Conservation (phyloP, 2,797 vertebrate species). For the Pipistrellus kuhlii region DNA sequence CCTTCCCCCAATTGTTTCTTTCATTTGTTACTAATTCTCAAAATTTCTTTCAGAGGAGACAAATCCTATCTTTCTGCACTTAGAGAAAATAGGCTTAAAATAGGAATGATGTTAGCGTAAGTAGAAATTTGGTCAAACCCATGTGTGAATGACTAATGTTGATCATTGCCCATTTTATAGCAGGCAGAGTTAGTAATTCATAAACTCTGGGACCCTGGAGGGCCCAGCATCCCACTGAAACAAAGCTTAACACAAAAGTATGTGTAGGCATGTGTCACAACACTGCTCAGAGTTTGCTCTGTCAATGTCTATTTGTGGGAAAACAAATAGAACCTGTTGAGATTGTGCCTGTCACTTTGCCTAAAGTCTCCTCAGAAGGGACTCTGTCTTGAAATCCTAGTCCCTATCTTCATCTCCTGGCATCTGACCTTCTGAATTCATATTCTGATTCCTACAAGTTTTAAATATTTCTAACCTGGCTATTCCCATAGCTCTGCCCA, state of each 20-base stretch:
- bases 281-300: not conserved
- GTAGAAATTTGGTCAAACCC: constrained; percentile 35
- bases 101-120: constrained; percentile 59
- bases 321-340: constrained; percentile 47
- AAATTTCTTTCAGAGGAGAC: constrained; percentile 57
- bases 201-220: not conserved
- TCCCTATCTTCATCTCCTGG: not conserved
- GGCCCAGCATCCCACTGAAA: not conserved
- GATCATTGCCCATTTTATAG: not conserved
- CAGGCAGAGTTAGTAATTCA: constrained; percentile 22
- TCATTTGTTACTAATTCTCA: constrained; percentile 53
- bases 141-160: constrained; percentile 29
- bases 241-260: constrained; percentile 33
- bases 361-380: not conserved
- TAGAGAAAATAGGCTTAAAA: constrained; percentile 73
- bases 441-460: constrained; percentile 33
- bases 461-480: not conserved
- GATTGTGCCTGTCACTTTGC: not conserved
- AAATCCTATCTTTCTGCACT: constrained; percentile 67
- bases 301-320: constrained; percentile 2
- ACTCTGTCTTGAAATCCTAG: not conserved
- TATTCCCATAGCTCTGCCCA: constrained; percentile 2
- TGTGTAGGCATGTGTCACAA: not conserved
- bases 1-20: constrained; percentile 3
- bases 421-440: not conserved